phyloP scores from a whole-genome alignment of 2,888 invertebrate genomes.

The Cryptocheilus praepositus region DNA sequence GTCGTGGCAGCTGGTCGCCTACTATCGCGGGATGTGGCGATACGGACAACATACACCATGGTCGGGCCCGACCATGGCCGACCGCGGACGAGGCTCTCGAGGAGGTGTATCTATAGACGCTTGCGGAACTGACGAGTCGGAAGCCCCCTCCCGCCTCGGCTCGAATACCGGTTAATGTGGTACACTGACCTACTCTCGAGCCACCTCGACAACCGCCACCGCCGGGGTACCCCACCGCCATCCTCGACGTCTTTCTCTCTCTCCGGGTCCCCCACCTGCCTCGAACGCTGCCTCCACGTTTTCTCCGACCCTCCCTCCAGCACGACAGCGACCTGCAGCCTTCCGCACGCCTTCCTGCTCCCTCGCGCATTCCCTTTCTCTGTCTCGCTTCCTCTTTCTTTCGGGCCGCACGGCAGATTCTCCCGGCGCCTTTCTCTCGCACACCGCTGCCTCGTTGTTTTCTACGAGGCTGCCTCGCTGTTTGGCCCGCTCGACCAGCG shows the following conservation, averaged over 20 bases:
- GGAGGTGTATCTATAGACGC: slow-evolving; percentile 52
- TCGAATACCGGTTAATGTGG: slow-evolving; percentile 70
- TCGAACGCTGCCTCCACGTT: slow-evolving; percentile 18
- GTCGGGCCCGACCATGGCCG: slow-evolving; percentile 35
- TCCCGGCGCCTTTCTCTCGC: too few species aligned
- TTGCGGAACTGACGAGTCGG: slow-evolving; percentile 69
- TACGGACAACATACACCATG: too few species aligned
- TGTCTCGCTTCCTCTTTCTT: slow-evolving; percentile 15
- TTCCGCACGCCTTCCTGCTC: slow-evolving; percentile 25
- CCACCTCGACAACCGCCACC: slow-evolving; percentile 50
- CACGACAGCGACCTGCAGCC: not conserved
- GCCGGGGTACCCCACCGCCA: slow-evolving; percentile 49
- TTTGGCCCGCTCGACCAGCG: too few species aligned
- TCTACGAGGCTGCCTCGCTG: not conserved
- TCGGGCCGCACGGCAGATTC: slow-evolving; percentile 6
- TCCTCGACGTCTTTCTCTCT: slow-evolving; percentile 38
- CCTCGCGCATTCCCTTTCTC: slow-evolving; percentile 8
- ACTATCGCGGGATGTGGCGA: too few species aligned
- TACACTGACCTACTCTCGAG: slow-evolving; percentile 74
- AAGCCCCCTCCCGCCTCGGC: slow-evolving; percentile 59
- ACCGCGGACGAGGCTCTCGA: slow-evolving; percentile 39
- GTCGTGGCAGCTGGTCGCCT: too few species aligned
- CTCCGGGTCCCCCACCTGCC: slow-evolving; percentile 29
- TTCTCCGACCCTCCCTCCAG: slow-evolving; percentile 32
- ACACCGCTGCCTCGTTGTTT: too few species aligned